phyloP scores from a whole-genome alignment of 2,888 invertebrate genomes.

The Acanthococcus lagerstroemiae region DNA sequence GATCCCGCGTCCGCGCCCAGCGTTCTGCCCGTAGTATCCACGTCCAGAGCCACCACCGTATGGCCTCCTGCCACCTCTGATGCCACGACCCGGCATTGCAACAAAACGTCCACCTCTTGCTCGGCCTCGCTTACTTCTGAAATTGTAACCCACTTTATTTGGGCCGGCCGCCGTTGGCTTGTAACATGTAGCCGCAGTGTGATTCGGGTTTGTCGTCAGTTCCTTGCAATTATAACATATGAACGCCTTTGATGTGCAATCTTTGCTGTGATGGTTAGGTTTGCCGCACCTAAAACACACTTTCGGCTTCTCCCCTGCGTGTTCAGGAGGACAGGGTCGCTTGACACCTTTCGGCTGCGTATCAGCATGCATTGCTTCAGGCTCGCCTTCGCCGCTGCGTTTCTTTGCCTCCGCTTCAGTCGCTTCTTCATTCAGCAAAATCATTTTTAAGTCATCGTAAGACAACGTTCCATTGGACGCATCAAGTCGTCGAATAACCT shows the following conservation, averaged over 20 bases:
- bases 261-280: not conserved
- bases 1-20: not conserved
- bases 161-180: not conserved
- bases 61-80: not conserved
- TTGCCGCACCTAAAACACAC: not conserved
- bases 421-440: not conserved
- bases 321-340: too few relatives aligned
- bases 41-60: not conserved
- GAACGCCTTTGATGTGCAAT: not conserved
- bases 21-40: too few relatives aligned
- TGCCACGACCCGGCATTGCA: not conserved
- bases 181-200: not conserved
- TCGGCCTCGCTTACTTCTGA: not conserved
- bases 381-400: not conserved
- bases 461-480: not conserved
- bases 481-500: too few relatives aligned
- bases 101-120: too few relatives aligned
- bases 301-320: not conserved
- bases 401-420: not conserved
- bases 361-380: not conserved
- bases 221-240: not conserved
- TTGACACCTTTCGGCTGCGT: too few relatives aligned
- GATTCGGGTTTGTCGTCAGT: not conserved
- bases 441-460: not conserved
- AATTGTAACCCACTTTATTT: not conserved